Evolutionary conservation across 2,113 vertebrate species (phyloP).

Genomic region (Erpornis zantholeuca): DNA sequence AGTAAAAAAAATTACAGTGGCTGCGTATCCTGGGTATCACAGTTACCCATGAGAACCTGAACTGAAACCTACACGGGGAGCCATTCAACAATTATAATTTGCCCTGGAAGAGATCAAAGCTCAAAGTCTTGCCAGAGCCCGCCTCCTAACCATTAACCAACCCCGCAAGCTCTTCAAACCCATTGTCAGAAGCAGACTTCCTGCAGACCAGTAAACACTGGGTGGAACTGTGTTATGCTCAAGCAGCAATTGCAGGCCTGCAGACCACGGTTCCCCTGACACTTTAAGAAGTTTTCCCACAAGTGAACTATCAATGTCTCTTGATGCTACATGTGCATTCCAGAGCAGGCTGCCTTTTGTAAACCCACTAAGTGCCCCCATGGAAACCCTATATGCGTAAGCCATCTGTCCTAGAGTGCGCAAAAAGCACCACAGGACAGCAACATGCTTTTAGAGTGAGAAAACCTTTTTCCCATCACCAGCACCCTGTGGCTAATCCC

Average conservation of each 20-base stretch:
- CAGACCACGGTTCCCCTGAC: neutral
- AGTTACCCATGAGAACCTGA: neutral
- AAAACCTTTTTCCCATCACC: neutral
- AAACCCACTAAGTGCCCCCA: neutral
- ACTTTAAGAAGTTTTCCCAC: neutral
- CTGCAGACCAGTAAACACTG: neutral
- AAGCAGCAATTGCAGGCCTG: neutral
- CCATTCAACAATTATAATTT: neutral
- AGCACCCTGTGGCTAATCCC: neutral
- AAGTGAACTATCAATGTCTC: neutral
- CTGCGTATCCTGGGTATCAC: neutral
- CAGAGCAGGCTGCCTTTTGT: neutral
- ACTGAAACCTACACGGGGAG: neutral
- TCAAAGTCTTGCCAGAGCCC: neutral
- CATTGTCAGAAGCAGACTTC: neutral
- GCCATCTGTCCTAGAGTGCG: neutral
- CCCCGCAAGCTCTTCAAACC: neutral
- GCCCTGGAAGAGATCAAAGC: neutral
- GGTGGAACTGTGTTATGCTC: neutral
- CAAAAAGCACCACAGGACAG: neutral
- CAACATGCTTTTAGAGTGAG: neutral
- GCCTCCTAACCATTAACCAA: neutral
- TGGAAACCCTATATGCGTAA: neutral
- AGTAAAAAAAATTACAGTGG: neutral
- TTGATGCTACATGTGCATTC: neutral